These are phyloP conservation scores for Helarctos malayanus DNA, from an alignment of 2,797 vertebrate species.

Conservation along the genomic window DNA sequence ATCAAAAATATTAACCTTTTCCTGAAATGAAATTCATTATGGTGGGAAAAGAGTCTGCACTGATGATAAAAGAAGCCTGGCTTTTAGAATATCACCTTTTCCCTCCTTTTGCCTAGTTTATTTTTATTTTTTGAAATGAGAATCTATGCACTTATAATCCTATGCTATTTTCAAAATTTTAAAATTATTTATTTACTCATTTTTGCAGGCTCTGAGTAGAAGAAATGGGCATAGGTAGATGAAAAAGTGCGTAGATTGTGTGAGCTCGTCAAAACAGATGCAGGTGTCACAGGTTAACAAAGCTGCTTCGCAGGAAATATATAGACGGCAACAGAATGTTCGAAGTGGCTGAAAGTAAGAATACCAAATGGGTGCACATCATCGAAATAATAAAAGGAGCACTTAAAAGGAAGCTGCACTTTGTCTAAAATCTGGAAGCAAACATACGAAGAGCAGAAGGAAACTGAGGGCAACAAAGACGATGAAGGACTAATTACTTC, in stretches of 20 bases:
- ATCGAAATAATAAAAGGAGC: neutral
- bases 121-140: neutral
- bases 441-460: neutral
- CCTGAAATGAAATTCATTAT: neutral
- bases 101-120: neutral
- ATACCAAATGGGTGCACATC: neutral
- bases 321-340: neutral
- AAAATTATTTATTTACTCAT: neutral
- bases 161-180: neutral
- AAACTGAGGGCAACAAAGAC: neutral
- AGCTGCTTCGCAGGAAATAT: neutral
- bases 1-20: neutral
- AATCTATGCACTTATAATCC: neutral
- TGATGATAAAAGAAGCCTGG: neutral
- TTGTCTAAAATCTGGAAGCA: neutral
- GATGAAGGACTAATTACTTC: neutral
- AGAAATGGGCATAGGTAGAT: neutral
- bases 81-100: neutral
- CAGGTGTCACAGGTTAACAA: neutral
- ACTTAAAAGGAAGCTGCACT: neutral
- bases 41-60: neutral
- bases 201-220: neutral
- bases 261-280: neutral
- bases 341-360: neutral
- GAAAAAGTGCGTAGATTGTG: neutral